phyloP scores from a whole-genome alignment of 2,888 invertebrate species.

The Volucella zonaria region DNA sequence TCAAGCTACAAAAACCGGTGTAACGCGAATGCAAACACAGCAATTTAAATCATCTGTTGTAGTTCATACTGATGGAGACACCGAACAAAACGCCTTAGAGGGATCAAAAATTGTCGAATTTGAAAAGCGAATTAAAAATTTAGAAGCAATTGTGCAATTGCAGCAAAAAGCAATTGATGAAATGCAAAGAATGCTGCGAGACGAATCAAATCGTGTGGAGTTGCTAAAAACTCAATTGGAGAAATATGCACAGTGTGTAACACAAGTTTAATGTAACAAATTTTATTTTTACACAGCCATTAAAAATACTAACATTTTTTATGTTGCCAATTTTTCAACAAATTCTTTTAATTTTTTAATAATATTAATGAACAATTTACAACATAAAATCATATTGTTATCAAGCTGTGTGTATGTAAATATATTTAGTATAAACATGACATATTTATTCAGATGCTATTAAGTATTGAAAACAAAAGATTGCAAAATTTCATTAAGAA shows the following conservation, averaged over 20 bases:
- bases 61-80: slow-evolving; percentile 1
- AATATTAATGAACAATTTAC: slow-evolving; percentile 4
- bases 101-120: slow-evolving; percentile 78
- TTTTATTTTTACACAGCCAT: slow-evolving; percentile 36
- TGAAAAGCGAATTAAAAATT: slow-evolving; percentile 80
- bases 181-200: slow-evolving; percentile 85
- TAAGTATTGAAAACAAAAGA: neutral
- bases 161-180: slow-evolving; percentile 86
- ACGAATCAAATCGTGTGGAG: slow-evolving; percentile 86
- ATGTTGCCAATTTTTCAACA: slow-evolving; percentile 35
- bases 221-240: slow-evolving; percentile 87
- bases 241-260: slow-evolving; percentile 88
- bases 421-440: slow-evolving; percentile 15
- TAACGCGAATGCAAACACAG: slow-evolving; percentile 49
- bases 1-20: slow-evolving; percentile 76
- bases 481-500: slow-evolving; percentile 6
- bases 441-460: neutral
- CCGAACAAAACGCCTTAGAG: slow-evolving; percentile 51
- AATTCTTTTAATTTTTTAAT: slow-evolving; percentile 27
- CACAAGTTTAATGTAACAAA: slow-evolving; percentile 85
- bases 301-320: slow-evolving; percentile 35
- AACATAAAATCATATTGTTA: neutral
- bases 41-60: slow-evolving; percentile 37
- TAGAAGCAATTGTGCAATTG: slow-evolving; percentile 79
- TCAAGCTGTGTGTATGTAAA: neutral